Base-by-base conservation (phyloP, 2,888 invertebrate genomes). In the Nemapogon koenigi region DNA sequence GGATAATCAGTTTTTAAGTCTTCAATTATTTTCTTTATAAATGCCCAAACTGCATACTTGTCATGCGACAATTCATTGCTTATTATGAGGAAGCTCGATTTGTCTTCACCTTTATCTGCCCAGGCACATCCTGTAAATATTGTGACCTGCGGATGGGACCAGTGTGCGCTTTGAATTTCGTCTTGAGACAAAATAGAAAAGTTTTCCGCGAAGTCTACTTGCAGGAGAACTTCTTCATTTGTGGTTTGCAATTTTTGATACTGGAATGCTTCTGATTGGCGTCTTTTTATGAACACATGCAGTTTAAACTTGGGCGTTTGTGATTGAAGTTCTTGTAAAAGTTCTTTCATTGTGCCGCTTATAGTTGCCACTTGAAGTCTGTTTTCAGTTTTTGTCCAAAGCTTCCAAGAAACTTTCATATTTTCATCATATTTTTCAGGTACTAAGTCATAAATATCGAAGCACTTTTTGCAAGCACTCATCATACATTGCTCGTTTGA, bases 131-230 rank as follows among this genome's bases (percentile, higher is more conserved):
- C 33, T 8, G 41, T 41, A 11, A 41, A 41, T 3, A 41, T 16
- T 11, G 39, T 39, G 16, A 17, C 35, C 28, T 35, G 39, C n/a
- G 39, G 35, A 15, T 39, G 39, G 18, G 28, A 30, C 37, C 38
- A 41, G 29, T 35, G 38, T 31, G 41, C 41, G 26, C 38, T 41
- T 41, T 41, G 41, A 17, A 41, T 41, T 15, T 41, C 38, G 25
- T 41, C 38, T 35, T 41, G 38, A n/a, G 13, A 33, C n/a, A 41
- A 28, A 26, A 41, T 38, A 10, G 33, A n/a, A 18, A 33, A 39
- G 10, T 18, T 27, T 17, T 39, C 39, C 15, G 39, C 39, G 27
- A 39, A 39, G n/a, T 39, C 39, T 3, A 39, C 28, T 13, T 39
- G 39, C 15, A 39, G 16, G 8, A 39, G 16, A 14, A 33, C 16